Evolutionary conservation across 2,888 invertebrate species (phyloP).

Genomic region (Machimus rusticus): DNA sequence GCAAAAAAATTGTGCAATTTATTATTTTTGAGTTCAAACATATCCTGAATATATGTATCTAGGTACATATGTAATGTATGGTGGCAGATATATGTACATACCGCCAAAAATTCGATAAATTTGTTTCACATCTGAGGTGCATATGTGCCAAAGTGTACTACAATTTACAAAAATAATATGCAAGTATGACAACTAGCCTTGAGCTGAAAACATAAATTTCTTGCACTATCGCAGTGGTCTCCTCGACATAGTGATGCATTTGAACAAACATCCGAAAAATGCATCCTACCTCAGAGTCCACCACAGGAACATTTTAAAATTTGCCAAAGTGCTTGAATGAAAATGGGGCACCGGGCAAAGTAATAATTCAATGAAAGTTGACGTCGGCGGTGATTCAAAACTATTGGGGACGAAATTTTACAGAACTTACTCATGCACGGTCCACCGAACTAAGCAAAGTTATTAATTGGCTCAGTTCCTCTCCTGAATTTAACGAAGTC

Average conservation of each 20-base stretch:
- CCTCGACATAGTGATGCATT: not conserved
- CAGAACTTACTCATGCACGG: not conserved
- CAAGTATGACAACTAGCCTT: not conserved
- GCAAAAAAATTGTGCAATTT: not conserved
- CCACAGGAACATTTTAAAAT: not conserved
- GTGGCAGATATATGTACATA: not conserved
- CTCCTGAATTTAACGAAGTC: not conserved
- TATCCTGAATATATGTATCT: not conserved
- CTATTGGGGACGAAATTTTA: not conserved
- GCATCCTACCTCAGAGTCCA: not conserved
- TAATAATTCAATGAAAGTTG: not conserved
- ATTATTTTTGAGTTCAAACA: not conserved
- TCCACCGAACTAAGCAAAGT: not conserved
- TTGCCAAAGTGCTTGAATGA: not conserved
- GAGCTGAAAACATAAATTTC: not conserved
- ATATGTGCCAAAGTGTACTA: not conserved
- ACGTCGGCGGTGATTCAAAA: not conserved
- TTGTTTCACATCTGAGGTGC: not conserved
- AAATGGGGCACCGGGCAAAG: not conserved
- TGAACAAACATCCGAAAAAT: not conserved
- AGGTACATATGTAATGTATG: not conserved
- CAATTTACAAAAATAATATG: not conserved
- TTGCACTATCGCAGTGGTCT: not conserved
- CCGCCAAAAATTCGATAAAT: not conserved
- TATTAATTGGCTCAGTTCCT: slow-evolving; percentile 1